Percentiles rank a stretch among this genome's conserved stretches.
phyloP scores from a whole-genome alignment of 2,888 invertebrate genomes.

The Heterodera filipjevi region DNA sequence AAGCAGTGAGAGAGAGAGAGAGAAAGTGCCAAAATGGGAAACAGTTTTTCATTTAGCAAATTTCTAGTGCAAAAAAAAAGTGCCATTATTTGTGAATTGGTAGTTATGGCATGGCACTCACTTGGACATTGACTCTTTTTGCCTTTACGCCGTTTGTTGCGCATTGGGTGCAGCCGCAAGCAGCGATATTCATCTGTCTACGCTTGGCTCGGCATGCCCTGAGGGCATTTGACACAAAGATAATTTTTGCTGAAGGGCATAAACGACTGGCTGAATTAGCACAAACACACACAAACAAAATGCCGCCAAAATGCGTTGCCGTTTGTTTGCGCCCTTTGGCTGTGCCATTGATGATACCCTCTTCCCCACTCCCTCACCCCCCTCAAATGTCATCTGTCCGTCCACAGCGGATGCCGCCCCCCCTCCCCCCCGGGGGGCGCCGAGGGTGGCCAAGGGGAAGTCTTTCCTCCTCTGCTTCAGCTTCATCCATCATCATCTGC shows the following conservation, averaged over 20 bases:
- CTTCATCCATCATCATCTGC: conserved; percentile 8
- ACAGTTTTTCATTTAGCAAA: no score
- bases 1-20: not conserved
- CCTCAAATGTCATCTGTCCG: not conserved
- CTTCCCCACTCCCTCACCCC: not conserved
- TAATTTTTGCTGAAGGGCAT: not conserved
- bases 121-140: no score
- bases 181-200: not conserved
- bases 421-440: not conserved
- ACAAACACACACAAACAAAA: not conserved
- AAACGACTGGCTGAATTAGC: not conserved
- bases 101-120: no score
- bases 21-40: not conserved
- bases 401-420: not conserved
- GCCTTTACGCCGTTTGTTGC: no score
- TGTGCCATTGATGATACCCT: not conserved
- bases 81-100: no score
- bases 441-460: not conserved
- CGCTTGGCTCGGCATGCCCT: not conserved
- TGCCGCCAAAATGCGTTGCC: not conserved
- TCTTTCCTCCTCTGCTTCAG: not conserved
- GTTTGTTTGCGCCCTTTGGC: not conserved
- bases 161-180: not conserved
- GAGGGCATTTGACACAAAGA: not conserved
- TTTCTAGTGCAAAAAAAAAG: no score